Evolutionary conservation across 2,113 vertebrate species (phyloP).

Genomic region (Labeo catla): DNA sequence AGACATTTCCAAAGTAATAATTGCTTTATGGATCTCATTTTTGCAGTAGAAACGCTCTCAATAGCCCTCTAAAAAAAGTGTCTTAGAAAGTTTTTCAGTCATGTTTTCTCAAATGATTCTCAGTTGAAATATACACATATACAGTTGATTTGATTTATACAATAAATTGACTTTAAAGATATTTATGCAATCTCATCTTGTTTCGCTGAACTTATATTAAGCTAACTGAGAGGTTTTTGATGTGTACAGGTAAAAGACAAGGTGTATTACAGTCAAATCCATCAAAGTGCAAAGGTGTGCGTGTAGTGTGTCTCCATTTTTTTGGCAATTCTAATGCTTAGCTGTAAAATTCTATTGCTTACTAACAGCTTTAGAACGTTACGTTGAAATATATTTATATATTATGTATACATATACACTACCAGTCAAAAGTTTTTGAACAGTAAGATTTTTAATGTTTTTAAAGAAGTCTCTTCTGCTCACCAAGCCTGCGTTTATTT

Average conservation of each 20-base stretch:
- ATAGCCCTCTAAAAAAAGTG: not conserved
- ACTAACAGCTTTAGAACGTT: constrained; percentile 34
- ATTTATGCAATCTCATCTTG: not conserved
- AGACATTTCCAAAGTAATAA: not conserved
- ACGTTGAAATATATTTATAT: not conserved
- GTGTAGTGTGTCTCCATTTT: constrained; percentile 41
- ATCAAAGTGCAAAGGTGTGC: constrained; percentile 73
- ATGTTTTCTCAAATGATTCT: not conserved
- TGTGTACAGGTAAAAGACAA: constrained; percentile 10
- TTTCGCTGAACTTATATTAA: not conserved
- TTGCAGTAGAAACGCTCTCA: not conserved
- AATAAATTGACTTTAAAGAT: not conserved
- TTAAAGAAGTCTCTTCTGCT: too few species aligned
- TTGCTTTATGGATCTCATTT: constrained; percentile 29
- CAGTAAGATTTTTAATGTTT: too few species aligned
- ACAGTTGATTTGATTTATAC: constrained; percentile 4
- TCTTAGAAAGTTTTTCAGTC: not conserved
- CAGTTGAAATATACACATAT: not conserved
- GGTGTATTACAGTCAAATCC: constrained; percentile 27
- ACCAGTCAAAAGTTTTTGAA: too few species aligned
- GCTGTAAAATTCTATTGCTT: constrained; percentile 55
- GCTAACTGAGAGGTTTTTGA: not conserved
- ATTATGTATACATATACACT: not conserved
- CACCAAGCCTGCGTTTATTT: too few species aligned
- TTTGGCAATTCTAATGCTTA: constrained; percentile 53